Percentiles rank a stretch among this genome's conserved stretches.
These are phyloP conservation scores for Ectemnius continuus DNA, from an alignment of 2,888 invertebrate species.

Conservation along the genomic window DNA sequence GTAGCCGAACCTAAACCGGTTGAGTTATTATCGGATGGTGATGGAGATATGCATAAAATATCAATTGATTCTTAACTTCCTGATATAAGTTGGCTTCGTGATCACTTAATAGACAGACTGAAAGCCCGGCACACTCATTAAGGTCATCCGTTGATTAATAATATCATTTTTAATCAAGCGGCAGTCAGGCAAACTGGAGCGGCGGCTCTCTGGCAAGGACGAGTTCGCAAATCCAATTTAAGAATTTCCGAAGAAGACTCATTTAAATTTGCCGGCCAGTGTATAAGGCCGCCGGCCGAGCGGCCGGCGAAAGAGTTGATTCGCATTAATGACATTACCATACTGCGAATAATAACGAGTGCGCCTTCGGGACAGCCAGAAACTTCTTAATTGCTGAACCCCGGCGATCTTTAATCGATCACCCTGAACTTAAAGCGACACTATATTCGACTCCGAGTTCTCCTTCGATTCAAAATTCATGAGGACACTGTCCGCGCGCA, in stretches of 20 bases:
- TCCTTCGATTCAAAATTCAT: too few relatives aligned
- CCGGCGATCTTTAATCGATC: too few relatives aligned
- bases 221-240: constrained; percentile 32
- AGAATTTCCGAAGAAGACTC: constrained; percentile 15
- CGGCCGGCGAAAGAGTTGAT: constrained; percentile 13
- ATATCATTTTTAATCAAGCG: constrained; percentile 36
- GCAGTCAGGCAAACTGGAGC: constrained; percentile 21
- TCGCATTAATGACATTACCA: constrained; percentile 23
- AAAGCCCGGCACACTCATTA: background rate
- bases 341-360: constrained; percentile 33
- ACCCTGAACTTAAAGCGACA: too few relatives aligned
- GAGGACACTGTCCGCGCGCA: too few relatives aligned
- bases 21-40: too few relatives aligned
- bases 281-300: constrained; percentile 17
- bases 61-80: too few relatives aligned
- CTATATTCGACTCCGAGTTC: too few relatives aligned
- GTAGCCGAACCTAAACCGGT: too few relatives aligned
- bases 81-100: too few relatives aligned
- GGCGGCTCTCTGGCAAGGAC: background rate
- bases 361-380: constrained; percentile 20
- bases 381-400: constrained; percentile 22
- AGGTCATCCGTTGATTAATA: constrained; percentile 28
- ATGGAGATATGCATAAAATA: too few relatives aligned
- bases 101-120: too few relatives aligned
- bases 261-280: constrained; percentile 30